These are phyloP conservation scores for Melanocharis versteri DNA, from an alignment of 2,113 vertebrate genomes.

Conservation along the genomic window DNA sequence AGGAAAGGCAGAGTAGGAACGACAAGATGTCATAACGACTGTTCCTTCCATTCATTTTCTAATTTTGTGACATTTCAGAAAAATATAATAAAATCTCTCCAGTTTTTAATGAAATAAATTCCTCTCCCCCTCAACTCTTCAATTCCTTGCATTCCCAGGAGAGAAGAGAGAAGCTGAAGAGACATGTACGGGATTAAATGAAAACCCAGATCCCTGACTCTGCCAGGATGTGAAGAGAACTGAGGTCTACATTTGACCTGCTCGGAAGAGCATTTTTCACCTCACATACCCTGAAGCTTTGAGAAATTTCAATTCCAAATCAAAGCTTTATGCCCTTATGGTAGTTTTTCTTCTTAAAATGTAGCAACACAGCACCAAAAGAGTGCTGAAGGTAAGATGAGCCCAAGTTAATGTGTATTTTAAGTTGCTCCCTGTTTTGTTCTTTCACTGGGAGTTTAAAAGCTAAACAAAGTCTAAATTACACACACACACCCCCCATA, in stretches of 20 bases:
- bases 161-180: background rate
- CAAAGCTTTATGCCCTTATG: background rate
- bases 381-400: background rate
- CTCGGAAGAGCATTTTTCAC: background rate
- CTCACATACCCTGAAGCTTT: background rate
- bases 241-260: background rate
- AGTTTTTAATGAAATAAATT: background rate
- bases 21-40: background rate
- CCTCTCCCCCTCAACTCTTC: background rate
- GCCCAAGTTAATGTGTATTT: background rate
- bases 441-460: background rate
- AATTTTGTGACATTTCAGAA: background rate
- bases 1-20: background rate
- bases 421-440: background rate
- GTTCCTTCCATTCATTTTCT: background rate
- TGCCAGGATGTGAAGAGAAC: background rate
- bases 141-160: background rate
- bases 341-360: background rate
- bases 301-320: background rate
- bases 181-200: fast-evolving
- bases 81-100: background rate
- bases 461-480: background rate
- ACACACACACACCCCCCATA: background rate
- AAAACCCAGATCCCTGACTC: background rate
- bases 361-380: background rate